A percentile compares a stretch with the other conserved stretches of the same genome.
Conservation (phyloP, 2,888 invertebrate genomes). For the Ophion costatus region DNA sequence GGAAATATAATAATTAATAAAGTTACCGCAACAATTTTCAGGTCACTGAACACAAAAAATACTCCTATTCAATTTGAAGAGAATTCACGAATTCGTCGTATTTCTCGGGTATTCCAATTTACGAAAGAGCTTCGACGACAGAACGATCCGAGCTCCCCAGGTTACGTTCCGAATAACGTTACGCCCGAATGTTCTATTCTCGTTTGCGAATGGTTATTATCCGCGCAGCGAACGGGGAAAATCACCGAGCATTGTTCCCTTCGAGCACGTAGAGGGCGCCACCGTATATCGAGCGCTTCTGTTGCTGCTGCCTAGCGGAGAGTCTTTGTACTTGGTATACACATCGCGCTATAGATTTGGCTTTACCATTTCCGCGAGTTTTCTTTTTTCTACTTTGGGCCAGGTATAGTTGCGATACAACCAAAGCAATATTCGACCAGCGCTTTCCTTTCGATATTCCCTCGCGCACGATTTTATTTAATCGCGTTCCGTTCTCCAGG, state of each 20-base stretch:
- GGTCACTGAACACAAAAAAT: background rate
- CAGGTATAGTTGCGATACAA: slow-evolving; percentile 28
- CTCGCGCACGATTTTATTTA: slow-evolving; percentile 52
- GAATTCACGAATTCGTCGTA: background rate
- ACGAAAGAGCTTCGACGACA: slow-evolving; percentile 15
- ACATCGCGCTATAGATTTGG: slow-evolving; percentile 11
- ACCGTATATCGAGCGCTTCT: slow-evolving; percentile 8
- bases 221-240: slow-evolving; percentile 6
- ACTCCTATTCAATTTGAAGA: background rate
- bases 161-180: slow-evolving; percentile 24
- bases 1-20: no score
- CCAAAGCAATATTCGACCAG: slow-evolving; percentile 51
- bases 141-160: slow-evolving; percentile 3
- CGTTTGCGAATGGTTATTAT: slow-evolving; percentile 54
- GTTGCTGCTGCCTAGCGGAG: slow-evolving; percentile 10
- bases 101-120: slow-evolving; percentile 42
- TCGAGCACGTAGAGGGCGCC: background rate
- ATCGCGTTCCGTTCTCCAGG: slow-evolving; percentile 53
- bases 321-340: slow-evolving; percentile 15
- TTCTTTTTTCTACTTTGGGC: background rate
- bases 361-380: slow-evolving; percentile 10
- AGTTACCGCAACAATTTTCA: background rate
- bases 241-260: slow-evolving; percentile 21
- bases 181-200: slow-evolving; percentile 24
- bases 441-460: slow-evolving; percentile 25